phyloP scores from a whole-genome alignment of 2,797 vertebrate genomes.

The Scyliorhinus canicula region DNA sequence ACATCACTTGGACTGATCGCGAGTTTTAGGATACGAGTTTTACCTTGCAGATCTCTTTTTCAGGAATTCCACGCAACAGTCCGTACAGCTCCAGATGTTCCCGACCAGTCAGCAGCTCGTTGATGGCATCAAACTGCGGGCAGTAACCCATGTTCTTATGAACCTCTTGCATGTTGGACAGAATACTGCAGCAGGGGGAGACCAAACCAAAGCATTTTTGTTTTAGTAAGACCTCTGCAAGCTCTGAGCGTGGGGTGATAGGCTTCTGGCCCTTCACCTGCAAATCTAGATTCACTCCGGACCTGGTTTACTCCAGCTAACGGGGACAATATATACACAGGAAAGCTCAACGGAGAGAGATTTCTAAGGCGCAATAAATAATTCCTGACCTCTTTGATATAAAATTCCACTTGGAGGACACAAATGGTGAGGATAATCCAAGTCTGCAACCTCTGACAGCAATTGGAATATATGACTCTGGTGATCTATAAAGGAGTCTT shows the following conservation, averaged over 20 bases:
- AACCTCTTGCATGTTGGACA: slow-evolving; percentile 81
- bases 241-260: neutral
- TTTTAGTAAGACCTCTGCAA: neutral
- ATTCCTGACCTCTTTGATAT: neutral
- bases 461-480: neutral
- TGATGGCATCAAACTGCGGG: slow-evolving; percentile 92
- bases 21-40: slow-evolving; percentile 29
- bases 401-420: neutral
- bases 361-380: neutral
- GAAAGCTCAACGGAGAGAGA: neutral
- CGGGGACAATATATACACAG: neutral
- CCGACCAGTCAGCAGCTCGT: slow-evolving; percentile 84
- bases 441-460: neutral
- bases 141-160: slow-evolving; percentile 95
- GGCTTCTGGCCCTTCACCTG: neutral
- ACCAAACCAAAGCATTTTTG: neutral
- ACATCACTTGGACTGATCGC: neutral
- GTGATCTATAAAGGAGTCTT: neutral
- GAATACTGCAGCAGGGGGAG: slow-evolving; percentile 61
- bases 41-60: slow-evolving; percentile 87
- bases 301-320: neutral
- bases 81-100: slow-evolving; percentile 95
- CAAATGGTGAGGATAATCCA: neutral
- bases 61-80: slow-evolving; percentile 81
- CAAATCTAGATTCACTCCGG: neutral